phyloP scores from a whole-genome alignment of 2,113 vertebrate species.

The Vimba vimba region DNA sequence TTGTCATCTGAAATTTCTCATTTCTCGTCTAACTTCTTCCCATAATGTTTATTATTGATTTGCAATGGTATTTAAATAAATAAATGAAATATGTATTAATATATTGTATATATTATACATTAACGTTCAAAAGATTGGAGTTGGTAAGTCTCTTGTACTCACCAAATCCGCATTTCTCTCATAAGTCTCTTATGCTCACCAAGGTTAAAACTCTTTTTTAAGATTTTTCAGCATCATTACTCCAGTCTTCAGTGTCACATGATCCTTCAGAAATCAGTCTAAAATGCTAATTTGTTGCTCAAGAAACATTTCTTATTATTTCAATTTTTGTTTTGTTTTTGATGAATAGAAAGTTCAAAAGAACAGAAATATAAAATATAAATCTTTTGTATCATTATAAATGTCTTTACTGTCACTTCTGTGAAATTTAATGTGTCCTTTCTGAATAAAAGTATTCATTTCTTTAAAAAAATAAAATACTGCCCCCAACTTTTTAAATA shows the following conservation, averaged over 20 bases:
- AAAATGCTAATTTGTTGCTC: background rate
- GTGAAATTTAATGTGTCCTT: background rate
- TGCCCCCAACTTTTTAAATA: too few species aligned
- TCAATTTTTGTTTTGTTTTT: background rate
- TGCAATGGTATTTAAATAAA: background rate
- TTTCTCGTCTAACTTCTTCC: background rate
- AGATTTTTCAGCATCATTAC: background rate
- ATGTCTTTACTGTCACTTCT: background rate
- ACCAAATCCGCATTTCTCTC: too few species aligned
- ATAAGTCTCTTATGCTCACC: too few species aligned
- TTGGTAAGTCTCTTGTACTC: background rate
- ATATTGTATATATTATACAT: background rate
- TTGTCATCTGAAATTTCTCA: constrained; percentile 10
- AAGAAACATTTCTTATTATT: background rate
- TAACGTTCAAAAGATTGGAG: background rate
- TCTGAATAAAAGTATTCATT: background rate
- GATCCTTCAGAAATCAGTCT: background rate
- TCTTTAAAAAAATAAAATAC: background rate
- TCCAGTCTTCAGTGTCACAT: background rate
- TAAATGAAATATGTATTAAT: too few species aligned
- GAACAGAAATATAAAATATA: background rate
- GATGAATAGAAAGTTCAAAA: background rate
- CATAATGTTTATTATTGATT: background rate
- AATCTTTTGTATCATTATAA: background rate
- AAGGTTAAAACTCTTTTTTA: too few species aligned